phyloP scores from a whole-genome alignment of 2,797 vertebrate species.

The Chrosomus eos region DNA sequence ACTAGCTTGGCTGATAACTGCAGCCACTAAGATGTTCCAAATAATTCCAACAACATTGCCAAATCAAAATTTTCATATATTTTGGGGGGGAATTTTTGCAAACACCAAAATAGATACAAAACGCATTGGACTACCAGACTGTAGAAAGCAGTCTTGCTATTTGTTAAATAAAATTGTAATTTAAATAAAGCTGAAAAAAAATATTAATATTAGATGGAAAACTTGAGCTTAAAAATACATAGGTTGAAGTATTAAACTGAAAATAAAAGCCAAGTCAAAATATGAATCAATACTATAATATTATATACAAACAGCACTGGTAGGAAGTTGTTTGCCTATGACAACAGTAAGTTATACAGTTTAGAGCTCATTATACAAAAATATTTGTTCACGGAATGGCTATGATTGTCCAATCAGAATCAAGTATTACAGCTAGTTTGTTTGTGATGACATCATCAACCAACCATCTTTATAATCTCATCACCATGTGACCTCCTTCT shows the following conservation, averaged over 20 bases:
- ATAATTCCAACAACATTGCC: not conserved
- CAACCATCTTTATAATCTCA: slow-evolving; percentile 1
- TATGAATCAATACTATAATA: too few relatives aligned
- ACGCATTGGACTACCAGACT: not conserved
- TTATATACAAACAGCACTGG: not conserved
- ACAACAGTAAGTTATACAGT: not conserved
- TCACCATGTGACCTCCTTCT: not conserved
- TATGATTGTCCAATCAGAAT: not conserved
- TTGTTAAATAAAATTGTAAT: not conserved
- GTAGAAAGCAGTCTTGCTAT: not conserved
- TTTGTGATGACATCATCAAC: not conserved
- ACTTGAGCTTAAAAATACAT: too few relatives aligned
- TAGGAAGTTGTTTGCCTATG: not conserved
- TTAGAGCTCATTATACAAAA: too few relatives aligned
- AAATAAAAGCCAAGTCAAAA: too few relatives aligned
- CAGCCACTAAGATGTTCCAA: not conserved
- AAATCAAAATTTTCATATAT: not conserved
- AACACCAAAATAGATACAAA: not conserved
- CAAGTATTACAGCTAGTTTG: not conserved
- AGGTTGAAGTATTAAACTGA: too few relatives aligned
- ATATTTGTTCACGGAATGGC: not conserved
- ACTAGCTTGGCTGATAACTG: not conserved
- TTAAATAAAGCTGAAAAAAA: not conserved
- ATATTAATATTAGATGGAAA: not conserved
- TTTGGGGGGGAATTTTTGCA: not conserved